phyloP scores from a whole-genome alignment of 2,113 vertebrate genomes.

The Empidonax alnorum region DNA sequence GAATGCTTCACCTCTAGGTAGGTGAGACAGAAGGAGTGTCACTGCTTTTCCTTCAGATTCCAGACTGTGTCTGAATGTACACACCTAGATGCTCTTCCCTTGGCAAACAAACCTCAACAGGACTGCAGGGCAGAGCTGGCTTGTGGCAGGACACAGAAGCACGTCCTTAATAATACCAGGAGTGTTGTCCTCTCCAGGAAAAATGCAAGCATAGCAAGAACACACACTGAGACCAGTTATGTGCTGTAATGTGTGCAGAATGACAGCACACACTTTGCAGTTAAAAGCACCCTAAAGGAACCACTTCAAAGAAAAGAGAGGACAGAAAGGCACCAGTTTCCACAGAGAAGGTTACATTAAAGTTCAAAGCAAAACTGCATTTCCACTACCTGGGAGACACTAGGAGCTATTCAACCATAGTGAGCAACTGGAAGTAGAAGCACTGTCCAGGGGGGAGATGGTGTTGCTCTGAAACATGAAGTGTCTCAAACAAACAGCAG shows the following conservation, averaged over 20 bases:
- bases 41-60: neutral
- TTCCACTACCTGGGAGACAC: neutral
- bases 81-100: accelerated
- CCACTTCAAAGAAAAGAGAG: neutral
- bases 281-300: neutral
- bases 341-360: neutral
- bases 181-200: neutral
- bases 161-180: accelerated
- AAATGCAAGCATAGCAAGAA: neutral
- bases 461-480: neutral
- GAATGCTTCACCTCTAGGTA: neutral
- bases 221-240: neutral
- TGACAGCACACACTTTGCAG: neutral
- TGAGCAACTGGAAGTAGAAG: neutral
- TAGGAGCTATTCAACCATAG: neutral
- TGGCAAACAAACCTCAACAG: neutral
- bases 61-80: neutral
- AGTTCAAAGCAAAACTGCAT: neutral
- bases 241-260: neutral
- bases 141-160: neutral
- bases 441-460: neutral
- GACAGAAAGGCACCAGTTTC: neutral
- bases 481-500: neutral
- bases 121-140: neutral
- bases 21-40: neutral